These are phyloP conservation scores for Fissipunctia ypsillon DNA, from an alignment of 2,888 invertebrate genomes.

Conservation along the genomic window DNA sequence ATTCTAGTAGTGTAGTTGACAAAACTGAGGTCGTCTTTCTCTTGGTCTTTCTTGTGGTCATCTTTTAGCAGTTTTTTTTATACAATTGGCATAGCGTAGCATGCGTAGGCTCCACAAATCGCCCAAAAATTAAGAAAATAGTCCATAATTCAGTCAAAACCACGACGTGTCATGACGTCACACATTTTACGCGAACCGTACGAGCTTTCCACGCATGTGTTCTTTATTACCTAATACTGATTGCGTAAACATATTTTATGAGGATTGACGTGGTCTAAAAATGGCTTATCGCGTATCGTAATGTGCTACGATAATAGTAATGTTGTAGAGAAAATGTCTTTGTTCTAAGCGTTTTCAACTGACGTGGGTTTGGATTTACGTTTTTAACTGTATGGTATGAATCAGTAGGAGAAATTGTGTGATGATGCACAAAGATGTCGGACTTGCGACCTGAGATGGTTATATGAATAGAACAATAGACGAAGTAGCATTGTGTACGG, in stretches of 20 bases:
- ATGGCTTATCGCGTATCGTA: constrained; percentile 63
- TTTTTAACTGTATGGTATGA: constrained; percentile 46
- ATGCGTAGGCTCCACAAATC: too few species aligned
- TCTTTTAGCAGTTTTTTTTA: too few species aligned
- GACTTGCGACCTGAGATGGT: constrained; percentile 46
- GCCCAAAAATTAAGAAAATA: background rate
- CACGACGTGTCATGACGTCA: constrained; percentile 39
- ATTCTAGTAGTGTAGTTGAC: background rate
- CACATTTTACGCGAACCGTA: constrained; percentile 55
- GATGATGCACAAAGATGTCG: constrained; percentile 47
- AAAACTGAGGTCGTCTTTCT: background rate
- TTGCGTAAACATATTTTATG: constrained; percentile 67
- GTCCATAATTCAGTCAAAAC: constrained; percentile 26
- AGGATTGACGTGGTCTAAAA: constrained; percentile 62
- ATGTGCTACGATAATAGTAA: constrained; percentile 57
- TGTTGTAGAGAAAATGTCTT: constrained; percentile 56
- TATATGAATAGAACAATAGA: constrained; percentile 51
- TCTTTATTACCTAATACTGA: constrained; percentile 67
- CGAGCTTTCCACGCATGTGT: constrained; percentile 58
- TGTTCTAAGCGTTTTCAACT: constrained; percentile 53
- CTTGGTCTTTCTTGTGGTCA: too few species aligned
- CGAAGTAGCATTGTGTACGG: constrained; percentile 39
- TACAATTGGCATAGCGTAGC: too few species aligned
- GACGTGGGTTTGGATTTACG: constrained; percentile 49
- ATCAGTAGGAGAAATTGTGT: constrained; percentile 52